phyloP scores from a whole-genome alignment of 2,113 vertebrate genomes.

The Lepidothrix coronata region DNA sequence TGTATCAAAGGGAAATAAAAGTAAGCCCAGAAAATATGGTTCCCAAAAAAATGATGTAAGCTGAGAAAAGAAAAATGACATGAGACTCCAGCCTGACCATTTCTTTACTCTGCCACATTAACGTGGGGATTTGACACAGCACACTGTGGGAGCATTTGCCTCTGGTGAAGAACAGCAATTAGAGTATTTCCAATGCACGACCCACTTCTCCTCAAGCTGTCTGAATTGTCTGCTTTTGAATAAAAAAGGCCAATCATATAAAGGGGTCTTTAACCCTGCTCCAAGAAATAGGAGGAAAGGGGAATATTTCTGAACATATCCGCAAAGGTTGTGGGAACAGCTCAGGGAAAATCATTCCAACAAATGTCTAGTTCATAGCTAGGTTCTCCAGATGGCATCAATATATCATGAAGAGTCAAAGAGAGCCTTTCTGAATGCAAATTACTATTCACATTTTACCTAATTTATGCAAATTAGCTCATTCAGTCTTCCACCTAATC shows the following conservation, averaged over 20 bases:
- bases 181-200: neutral
- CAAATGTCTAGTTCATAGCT: conserved; percentile 7
- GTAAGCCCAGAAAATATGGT: neutral
- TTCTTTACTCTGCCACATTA: neutral
- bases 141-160: neutral
- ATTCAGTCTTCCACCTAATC: conserved; percentile 71
- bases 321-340: neutral
- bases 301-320: conserved; percentile 1
- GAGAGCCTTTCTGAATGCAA: conserved; percentile 58
- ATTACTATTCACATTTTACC: conserved; percentile 67
- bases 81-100: neutral
- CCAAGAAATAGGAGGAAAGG: neutral
- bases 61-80: neutral
- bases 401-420: conserved; percentile 51
- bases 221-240: neutral
- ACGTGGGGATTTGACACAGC: neutral
- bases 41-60: neutral
- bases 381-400: conserved; percentile 51
- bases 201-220: neutral
- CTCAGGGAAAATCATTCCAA: neutral
- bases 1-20: neutral
- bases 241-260: neutral
- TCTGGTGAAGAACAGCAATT: neutral
- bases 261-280: conserved; percentile 10
- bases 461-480: conserved; percentile 76